phyloP scores from a whole-genome alignment of 2,888 invertebrate species.

The Acronicta leporina region DNA sequence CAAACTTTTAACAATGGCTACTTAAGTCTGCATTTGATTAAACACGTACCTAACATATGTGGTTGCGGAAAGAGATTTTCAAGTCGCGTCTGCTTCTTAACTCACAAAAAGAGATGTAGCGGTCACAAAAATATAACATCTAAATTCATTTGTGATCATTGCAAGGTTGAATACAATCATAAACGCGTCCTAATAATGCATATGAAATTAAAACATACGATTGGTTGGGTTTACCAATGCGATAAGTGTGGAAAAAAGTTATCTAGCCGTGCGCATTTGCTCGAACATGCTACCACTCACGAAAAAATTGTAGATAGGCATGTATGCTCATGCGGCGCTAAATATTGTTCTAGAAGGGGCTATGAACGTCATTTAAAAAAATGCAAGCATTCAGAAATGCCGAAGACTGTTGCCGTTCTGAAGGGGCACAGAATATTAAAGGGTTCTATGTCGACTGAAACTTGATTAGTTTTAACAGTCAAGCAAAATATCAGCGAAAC shows the following conservation, averaged over 20 bases:
- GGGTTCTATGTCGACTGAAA: not conserved
- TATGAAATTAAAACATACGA: conserved; percentile 60
- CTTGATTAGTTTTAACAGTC: not conserved
- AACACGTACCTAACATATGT: conserved; percentile 61
- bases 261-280: conserved; percentile 55
- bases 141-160: conserved; percentile 69
- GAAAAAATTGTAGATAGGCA: conserved; percentile 62
- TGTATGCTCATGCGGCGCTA: conserved; percentile 64
- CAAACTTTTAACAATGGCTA: conserved; percentile 52
- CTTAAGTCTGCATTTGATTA: conserved; percentile 58
- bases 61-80: conserved; percentile 63
- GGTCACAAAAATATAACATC: conserved; percentile 14
- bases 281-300: conserved; percentile 69
- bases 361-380: conserved; percentile 63
- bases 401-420: not conserved
- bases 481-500: not conserved
- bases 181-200: conserved; percentile 61
- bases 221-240: conserved; percentile 59
- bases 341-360: conserved; percentile 66
- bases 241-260: conserved; percentile 70
- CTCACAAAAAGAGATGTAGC: conserved; percentile 58
- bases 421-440: not conserved
- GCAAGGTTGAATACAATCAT: conserved; percentile 57
- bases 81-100: conserved; percentile 61
- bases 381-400: conserved; percentile 38